Evolutionary conservation across 2,888 invertebrate genomes (phyloP).

Genomic region (Agrochola macilenta): DNA sequence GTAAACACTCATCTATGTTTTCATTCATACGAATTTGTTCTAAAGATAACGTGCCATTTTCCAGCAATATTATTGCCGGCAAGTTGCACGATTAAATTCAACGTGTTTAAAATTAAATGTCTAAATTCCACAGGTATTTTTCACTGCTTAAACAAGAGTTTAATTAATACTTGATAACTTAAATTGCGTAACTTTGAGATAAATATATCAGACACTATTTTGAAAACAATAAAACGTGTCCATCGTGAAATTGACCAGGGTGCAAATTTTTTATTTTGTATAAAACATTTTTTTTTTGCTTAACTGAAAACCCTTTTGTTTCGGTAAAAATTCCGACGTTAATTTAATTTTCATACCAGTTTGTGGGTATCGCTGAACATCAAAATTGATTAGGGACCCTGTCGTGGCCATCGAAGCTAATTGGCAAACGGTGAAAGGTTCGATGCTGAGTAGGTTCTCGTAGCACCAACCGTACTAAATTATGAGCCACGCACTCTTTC

Average conservation of each 20-base stretch:
- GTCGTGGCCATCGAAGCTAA: slow-evolving; percentile 88
- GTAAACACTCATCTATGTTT: slow-evolving; percentile 40
- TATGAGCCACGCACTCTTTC: slow-evolving; percentile 68
- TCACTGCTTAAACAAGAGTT: slow-evolving; percentile 34
- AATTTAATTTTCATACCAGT: slow-evolving; percentile 56
- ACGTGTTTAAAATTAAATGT: slow-evolving; percentile 49
- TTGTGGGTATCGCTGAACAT: slow-evolving; percentile 66
- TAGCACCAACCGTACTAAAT: slow-evolving; percentile 62
- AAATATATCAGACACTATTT: slow-evolving; percentile 24
- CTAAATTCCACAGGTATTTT: slow-evolving; percentile 57
- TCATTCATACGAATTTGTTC: slow-evolving; percentile 35
- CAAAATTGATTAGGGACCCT: slow-evolving; percentile 78
- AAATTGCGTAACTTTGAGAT: slow-evolving; percentile 1
- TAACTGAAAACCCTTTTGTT: slow-evolving; percentile 31
- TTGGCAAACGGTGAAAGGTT: slow-evolving; percentile 83
- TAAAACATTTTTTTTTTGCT: slow-evolving; percentile 27
- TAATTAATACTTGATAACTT: slow-evolving; percentile 19
- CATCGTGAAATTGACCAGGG: slow-evolving; percentile 29
- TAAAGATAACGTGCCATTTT: slow-evolving; percentile 40
- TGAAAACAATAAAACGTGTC: slow-evolving; percentile 36
- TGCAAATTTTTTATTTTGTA: slow-evolving; percentile 31
- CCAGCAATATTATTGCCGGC: slow-evolving; percentile 20
- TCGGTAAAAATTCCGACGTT: slow-evolving; percentile 32
- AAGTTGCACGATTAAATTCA: slow-evolving; percentile 31
- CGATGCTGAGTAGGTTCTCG: slow-evolving; percentile 72